Evolutionary conservation across 2,113 vertebrate species (phyloP).

Genomic region (Plestiodon gilberti): DNA sequence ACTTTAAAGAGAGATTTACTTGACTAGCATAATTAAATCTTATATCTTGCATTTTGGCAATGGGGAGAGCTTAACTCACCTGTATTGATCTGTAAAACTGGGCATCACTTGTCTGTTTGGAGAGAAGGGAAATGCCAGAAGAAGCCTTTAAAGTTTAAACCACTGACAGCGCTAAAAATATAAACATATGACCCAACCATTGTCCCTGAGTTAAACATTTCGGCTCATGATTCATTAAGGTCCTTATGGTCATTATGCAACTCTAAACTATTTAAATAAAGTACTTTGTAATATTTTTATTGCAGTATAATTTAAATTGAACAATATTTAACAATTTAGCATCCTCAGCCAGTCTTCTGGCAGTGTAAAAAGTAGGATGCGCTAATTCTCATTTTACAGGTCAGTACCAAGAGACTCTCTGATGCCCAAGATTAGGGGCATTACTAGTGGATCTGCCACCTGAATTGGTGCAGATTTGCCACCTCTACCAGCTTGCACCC

Average conservation of each 20-base stretch:
- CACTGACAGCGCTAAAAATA: too few species aligned
- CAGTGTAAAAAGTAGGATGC: not conserved
- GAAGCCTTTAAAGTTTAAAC: not conserved
- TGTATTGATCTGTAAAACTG: slow-evolving; percentile 44
- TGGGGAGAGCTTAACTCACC: slow-evolving; percentile 52
- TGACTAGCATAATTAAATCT: slow-evolving; percentile 56
- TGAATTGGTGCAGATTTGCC: too few species aligned
- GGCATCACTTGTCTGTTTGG: slow-evolving; percentile 40
- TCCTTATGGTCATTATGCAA: not conserved
- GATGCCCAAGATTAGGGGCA: too few species aligned
- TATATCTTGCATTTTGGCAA: slow-evolving; percentile 56
- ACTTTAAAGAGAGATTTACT: slow-evolving; percentile 64
- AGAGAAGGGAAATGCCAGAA: slow-evolving; percentile 29
- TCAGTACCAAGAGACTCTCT: not conserved
- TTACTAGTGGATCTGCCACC: too few species aligned
- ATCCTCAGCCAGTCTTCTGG: not conserved
- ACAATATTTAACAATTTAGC: not conserved
- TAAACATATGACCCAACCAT: not conserved
- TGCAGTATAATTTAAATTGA: not conserved
- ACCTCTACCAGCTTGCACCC: too few species aligned
- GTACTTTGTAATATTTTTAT: not conserved
- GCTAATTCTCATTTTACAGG: not conserved
- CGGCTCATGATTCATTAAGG: not conserved
- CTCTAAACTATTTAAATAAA: not conserved
- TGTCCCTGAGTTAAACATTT: not conserved